Evolutionary conservation across 2,797 vertebrate species (phyloP).

Genomic region (Catamblyrhynchus diadema): DNA sequence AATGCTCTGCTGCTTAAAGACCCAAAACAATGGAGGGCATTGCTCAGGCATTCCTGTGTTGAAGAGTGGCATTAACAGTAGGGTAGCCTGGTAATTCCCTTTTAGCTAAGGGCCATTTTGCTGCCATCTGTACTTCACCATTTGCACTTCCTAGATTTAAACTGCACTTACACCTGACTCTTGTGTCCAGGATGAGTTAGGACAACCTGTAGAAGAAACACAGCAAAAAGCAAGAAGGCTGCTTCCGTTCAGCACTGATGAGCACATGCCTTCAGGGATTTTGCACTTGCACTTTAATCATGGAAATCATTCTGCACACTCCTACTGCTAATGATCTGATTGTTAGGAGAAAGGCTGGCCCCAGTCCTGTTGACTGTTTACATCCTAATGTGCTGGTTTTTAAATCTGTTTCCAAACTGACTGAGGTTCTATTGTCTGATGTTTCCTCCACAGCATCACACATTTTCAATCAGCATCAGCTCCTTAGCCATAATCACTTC

Average conservation of each 20-base stretch:
- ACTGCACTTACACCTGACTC: background rate
- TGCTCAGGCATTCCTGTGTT: background rate
- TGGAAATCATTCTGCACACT: background rate
- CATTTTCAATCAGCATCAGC: background rate
- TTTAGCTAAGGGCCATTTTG: background rate
- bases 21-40: background rate
- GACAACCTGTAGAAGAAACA: background rate
- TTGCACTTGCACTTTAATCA: background rate
- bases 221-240: background rate
- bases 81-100: background rate
- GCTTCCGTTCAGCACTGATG: background rate
- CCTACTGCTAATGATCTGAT: background rate
- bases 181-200: background rate
- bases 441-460: constrained; percentile 25
- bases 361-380: constrained; percentile 6
- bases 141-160: background rate
- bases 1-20: background rate
- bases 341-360: background rate
- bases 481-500: constrained; percentile 32
- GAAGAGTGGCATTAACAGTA: background rate
- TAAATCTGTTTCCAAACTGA: background rate
- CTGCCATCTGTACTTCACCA: background rate
- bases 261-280: background rate
- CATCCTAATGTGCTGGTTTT: background rate
- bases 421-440: constrained; percentile 20